These are phyloP conservation scores for Pheosia tremula DNA, from an alignment of 2,888 invertebrate genomes.

Conservation along the genomic window DNA sequence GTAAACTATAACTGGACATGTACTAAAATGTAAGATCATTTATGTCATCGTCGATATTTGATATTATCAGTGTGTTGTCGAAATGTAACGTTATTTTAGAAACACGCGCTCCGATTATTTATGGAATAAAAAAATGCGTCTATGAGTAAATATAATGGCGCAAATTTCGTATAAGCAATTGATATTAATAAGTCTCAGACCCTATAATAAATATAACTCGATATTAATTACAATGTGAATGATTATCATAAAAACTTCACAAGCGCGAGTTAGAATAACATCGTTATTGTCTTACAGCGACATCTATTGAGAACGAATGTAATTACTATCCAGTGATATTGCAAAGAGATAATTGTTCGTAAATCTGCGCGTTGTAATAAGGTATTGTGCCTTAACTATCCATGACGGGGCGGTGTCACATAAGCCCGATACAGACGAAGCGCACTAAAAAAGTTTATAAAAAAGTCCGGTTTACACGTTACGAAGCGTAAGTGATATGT, in stretches of 20 bases:
- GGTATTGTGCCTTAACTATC: constrained; percentile 40
- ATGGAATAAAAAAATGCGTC: not conserved
- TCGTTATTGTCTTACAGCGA: not conserved
- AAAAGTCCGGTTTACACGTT: too few species aligned
- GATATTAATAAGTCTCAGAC: constrained; percentile 12
- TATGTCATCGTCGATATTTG: constrained; percentile 16
- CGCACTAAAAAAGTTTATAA: not conserved
- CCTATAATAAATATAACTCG: constrained; percentile 17
- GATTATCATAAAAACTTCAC: not conserved
- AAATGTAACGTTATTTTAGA: constrained; percentile 13
- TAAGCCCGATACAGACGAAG: constrained; percentile 28
- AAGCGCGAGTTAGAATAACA: not conserved
- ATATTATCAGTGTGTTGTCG: constrained; percentile 20
- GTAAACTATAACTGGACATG: not conserved
- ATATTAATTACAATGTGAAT: constrained; percentile 1
- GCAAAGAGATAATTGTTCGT: constrained; percentile 4
- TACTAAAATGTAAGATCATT: not conserved
- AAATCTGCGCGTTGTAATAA: constrained; percentile 24
- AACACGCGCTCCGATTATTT: constrained; percentile 22
- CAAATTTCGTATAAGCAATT: not conserved
- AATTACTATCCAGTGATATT: constrained; percentile 18
- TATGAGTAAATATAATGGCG: too few species aligned
- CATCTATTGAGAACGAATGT: not conserved
- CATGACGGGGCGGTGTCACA: constrained; percentile 17
- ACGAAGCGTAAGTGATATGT: too few species aligned